phyloP scores from a whole-genome alignment of 2,113 vertebrate species.

The Meles meles region DNA sequence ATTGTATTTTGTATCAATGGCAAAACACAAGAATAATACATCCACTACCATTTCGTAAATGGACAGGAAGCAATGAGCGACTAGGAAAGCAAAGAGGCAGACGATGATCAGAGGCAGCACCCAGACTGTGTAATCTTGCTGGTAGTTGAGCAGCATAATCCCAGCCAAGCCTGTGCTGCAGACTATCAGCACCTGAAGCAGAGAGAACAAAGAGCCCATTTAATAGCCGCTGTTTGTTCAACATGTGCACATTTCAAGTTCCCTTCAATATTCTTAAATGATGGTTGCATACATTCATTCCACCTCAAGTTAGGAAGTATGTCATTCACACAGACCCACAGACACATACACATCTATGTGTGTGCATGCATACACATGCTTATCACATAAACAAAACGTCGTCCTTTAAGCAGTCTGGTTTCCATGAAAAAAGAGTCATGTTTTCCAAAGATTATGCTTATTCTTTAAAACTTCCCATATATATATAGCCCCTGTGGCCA shows the following conservation, averaged over 20 bases:
- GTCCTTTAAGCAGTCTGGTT: neutral
- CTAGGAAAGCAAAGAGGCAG: slow-evolving; percentile 97
- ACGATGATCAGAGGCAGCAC: slow-evolving; percentile 95
- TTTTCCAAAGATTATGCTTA: neutral
- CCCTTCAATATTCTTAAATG: neutral
- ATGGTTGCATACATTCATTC: neutral
- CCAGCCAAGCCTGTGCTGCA: slow-evolving; percentile 93
- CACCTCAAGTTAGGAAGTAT: neutral
- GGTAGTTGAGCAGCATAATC: slow-evolving; percentile 95
- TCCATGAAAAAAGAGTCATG: neutral
- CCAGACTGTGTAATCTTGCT: slow-evolving; percentile 95
- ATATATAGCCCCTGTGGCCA: neutral
- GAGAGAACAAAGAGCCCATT: slow-evolving; percentile 56
- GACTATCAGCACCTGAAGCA: slow-evolving; percentile 91
- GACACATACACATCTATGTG: neutral
- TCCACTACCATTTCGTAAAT: slow-evolving; percentile 99
- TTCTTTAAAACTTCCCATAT: neutral
- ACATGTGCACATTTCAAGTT: neutral
- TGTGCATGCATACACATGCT: neutral
- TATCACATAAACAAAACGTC: neutral
- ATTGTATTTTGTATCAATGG: slow-evolving; percentile 98
- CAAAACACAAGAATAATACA: slow-evolving; percentile 98
- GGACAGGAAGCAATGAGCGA: slow-evolving; percentile 99
- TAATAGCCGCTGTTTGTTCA: neutral
- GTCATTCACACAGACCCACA: neutral